These are phyloP conservation scores for Leucophora obtusa DNA, from an alignment of 2,888 invertebrate species.

Conservation along the genomic window DNA sequence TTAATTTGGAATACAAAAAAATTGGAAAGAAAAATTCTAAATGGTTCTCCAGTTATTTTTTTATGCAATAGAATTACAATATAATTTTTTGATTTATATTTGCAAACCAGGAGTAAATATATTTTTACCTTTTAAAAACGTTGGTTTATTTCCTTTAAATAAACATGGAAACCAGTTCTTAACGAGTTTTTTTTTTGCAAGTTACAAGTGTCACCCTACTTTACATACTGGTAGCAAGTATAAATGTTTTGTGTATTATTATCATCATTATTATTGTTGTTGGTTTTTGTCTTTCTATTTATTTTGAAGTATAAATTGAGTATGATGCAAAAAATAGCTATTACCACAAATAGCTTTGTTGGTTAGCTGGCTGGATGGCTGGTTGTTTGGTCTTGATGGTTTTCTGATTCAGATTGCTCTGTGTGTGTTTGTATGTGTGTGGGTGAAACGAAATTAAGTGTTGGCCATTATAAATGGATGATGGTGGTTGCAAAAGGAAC, in stretches of 20 bases:
- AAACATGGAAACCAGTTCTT: too few species aligned
- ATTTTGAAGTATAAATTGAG: constrained; percentile 29
- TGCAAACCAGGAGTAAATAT: too few species aligned
- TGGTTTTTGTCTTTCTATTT: constrained; percentile 26
- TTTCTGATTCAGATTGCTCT: constrained; percentile 33
- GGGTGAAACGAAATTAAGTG: constrained; percentile 72
- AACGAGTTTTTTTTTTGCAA: too few species aligned
- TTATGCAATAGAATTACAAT: too few species aligned
- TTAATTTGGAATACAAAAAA: too few species aligned
- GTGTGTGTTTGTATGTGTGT: too few species aligned
- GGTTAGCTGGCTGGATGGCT: constrained; percentile 16
- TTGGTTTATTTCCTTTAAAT: too few species aligned
- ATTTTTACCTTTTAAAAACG: too few species aligned
- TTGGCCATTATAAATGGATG: constrained; percentile 71
- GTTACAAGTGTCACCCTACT: background rate
- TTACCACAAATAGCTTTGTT: constrained; percentile 46
- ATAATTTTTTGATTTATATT: too few species aligned
- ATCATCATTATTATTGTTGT: constrained; percentile 48
- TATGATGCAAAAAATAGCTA: constrained; percentile 52
- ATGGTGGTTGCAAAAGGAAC: constrained; percentile 44
- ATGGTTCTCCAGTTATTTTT: too few species aligned
- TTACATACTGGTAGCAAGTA: constrained; percentile 7
- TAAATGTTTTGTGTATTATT: constrained; percentile 55
- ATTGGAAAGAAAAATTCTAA: too few species aligned
- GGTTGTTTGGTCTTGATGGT: background rate